These are phyloP conservation scores for Sycophaga agraensis DNA, from an alignment of 1,140 invertebrate genomes.

Conservation along the genomic window DNA sequence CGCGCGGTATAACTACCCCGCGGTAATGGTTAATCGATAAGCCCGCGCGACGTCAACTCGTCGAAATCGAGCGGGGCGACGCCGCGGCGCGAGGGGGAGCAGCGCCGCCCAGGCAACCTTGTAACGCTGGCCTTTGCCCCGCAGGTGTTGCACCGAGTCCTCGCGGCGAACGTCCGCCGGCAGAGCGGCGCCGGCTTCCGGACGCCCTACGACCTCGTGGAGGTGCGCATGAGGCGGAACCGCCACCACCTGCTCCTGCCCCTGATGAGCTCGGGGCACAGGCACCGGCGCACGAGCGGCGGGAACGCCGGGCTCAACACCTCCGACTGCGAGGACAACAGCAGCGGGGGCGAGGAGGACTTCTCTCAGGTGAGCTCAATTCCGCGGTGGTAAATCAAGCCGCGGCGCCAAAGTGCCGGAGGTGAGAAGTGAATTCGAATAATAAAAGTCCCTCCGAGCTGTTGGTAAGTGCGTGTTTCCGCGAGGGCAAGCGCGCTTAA, in stretches of 20 bases:
- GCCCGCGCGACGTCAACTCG: too few relatives aligned
- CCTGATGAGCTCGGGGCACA: conserved; percentile 45
- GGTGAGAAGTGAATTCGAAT: too few relatives aligned
- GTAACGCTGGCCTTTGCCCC: too few relatives aligned
- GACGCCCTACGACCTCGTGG: conserved; percentile 47
- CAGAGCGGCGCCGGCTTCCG: conserved; percentile 42
- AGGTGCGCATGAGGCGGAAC: conserved; percentile 48
- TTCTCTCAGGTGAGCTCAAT: conserved; percentile 45
- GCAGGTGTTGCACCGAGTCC: conserved; percentile 51
- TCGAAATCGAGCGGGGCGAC: too few relatives aligned
- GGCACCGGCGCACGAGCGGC: conserved; percentile 32
- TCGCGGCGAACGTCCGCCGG: conserved; percentile 44
- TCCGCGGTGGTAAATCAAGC: too few relatives aligned
- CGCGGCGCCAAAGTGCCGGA: too few relatives aligned
- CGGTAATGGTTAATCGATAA: too few relatives aligned
- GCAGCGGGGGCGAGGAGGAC: conserved; percentile 57
- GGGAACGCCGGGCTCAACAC: conserved; percentile 37
- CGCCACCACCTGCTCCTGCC: conserved; percentile 43
- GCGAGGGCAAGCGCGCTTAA: too few relatives aligned
- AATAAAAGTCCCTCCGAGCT: too few relatives aligned
- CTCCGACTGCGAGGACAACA: conserved; percentile 58
- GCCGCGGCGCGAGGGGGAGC: too few relatives aligned
- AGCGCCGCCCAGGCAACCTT: background rate
- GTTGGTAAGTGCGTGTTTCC: too few relatives aligned
- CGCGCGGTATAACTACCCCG: too few relatives aligned